These are phyloP conservation scores for Eulemur albifrons DNA, from an alignment of 2,797 vertebrate genomes.

Conservation along the genomic window DNA sequence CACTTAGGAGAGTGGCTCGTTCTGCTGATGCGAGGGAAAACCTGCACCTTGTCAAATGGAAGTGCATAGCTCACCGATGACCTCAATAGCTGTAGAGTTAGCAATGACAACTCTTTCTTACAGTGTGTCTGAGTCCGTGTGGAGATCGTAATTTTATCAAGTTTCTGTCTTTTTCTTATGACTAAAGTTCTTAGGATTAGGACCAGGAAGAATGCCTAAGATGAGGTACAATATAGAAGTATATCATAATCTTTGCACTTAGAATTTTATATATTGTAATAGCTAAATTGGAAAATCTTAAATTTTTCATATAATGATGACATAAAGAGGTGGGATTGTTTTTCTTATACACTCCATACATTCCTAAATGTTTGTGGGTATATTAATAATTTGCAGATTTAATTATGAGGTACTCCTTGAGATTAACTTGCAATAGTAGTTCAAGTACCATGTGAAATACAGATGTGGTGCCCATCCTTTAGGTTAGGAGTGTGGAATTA, in stretches of 20 bases:
- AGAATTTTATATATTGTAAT: not conserved
- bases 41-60: not conserved
- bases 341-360: not conserved
- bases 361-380: not conserved
- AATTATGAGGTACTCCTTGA: conserved; percentile 60
- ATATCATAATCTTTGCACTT: not conserved
- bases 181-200: not conserved
- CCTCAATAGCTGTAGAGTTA: not conserved
- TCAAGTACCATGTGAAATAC: not conserved
- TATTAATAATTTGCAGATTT: conserved; percentile 36
- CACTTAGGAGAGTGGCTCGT: not conserved
- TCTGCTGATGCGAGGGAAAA: not conserved
- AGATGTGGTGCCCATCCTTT: not conserved
- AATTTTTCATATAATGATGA: not conserved
- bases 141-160: not conserved
- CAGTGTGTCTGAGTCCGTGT: not conserved
- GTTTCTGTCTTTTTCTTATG: not conserved
- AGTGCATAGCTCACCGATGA: not conserved
- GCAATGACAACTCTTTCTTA: not conserved
- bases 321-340: not conserved
- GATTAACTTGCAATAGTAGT: conserved; percentile 49
- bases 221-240: not conserved
- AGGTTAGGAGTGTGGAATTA: not conserved
- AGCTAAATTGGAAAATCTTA: not conserved
- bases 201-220: not conserved